Conservation (phyloP, 2,113 vertebrate species). For the Vulpes ferrilata region DNA sequence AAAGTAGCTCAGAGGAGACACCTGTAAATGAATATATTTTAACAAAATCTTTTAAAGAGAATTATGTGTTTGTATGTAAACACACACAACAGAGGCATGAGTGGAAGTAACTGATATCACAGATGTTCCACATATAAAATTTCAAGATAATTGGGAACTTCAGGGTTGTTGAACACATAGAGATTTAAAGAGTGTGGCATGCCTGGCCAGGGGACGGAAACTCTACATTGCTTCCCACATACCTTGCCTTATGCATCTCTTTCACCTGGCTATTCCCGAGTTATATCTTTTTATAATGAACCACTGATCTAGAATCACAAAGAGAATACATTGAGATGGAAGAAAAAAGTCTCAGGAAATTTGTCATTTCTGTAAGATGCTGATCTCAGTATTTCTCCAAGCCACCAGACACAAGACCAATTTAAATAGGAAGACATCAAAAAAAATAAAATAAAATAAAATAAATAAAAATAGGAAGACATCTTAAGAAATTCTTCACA, state of each 20-base stretch:
- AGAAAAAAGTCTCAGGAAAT: not conserved
- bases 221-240: not conserved
- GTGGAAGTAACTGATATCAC: not conserved
- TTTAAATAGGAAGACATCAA: not conserved
- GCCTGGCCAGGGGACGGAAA: not conserved
- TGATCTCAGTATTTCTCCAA: slow-evolving; percentile 2
- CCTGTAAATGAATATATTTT: not conserved
- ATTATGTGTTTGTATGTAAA: not conserved
- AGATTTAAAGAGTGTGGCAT: not conserved
- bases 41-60: not conserved
- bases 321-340: slow-evolving; percentile 8
- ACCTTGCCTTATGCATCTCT: not conserved
- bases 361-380: slow-evolving; percentile 4
- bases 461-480: not conserved
- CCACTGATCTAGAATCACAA: not conserved
- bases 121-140: not conserved
- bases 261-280: not conserved
- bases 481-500: slow-evolving; percentile 51
- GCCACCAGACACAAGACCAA: not conserved
- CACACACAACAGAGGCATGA: not conserved
- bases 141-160: not conserved
- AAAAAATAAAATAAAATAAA: too few relatives aligned
- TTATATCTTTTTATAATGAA: not conserved
- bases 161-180: not conserved
- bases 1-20: not conserved